Evolutionary conservation across 2,888 invertebrate species (phyloP).

Genomic region (Pimpla rufipes): DNA sequence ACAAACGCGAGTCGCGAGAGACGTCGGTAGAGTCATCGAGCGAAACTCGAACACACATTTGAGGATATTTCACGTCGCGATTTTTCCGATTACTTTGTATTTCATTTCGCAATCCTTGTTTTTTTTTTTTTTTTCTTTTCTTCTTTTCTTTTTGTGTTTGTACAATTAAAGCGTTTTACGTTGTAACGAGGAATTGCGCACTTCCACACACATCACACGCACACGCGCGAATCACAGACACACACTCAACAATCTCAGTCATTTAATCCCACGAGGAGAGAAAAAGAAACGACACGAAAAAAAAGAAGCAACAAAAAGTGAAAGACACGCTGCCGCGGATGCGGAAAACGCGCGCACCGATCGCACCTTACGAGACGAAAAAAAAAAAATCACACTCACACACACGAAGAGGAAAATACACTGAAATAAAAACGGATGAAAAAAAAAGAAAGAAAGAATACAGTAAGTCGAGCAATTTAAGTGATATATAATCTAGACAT

Average conservation of each 20-base stretch:
- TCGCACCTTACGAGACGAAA: conserved; percentile 55
- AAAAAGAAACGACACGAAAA: conserved; percentile 62
- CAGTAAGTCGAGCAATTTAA: conserved; percentile 83
- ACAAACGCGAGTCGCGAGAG: conserved; percentile 44
- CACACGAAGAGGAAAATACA: conserved; percentile 60
- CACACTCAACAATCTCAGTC: conserved; percentile 39
- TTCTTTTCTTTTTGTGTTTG: conserved; percentile 72
- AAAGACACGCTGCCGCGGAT: conserved; percentile 57
- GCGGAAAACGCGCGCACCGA: conserved; percentile 22
- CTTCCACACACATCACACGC: conserved; percentile 64
- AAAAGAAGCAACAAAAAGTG: conserved; percentile 50
- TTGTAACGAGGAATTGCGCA: conserved; percentile 79
- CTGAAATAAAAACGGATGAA: conserved; percentile 66
- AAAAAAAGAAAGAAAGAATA: conserved; percentile 71
- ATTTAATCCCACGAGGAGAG: no score
- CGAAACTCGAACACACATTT: conserved; percentile 42
- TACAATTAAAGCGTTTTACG: conserved; percentile 76
- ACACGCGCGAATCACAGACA: conserved; percentile 65
- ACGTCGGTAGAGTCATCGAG: conserved; percentile 39
- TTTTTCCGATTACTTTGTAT: conserved; percentile 74
- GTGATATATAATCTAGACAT: conserved; percentile 84
- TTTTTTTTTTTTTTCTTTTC: conserved; percentile 70
- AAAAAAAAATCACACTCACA: conserved; percentile 49
- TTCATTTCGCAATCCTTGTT: conserved; percentile 77
- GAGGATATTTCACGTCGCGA: conserved; percentile 70